These are phyloP conservation scores for Chiloscyllium punctatum DNA, from an alignment of 2,797 vertebrate genomes.

Conservation along the genomic window DNA sequence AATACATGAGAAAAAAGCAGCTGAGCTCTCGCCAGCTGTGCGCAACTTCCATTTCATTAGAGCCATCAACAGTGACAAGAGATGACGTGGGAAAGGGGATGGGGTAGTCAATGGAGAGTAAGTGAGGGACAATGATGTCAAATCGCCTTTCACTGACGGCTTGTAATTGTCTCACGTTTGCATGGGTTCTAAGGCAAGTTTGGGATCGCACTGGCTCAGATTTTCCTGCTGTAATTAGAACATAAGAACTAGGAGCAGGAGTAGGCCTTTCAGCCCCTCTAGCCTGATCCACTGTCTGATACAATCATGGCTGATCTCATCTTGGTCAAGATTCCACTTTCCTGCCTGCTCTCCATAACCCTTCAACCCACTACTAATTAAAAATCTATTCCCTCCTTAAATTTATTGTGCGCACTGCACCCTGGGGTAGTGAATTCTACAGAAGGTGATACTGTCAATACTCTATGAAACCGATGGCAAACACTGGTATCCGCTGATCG, in stretches of 20 bases:
- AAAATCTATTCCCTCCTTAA: too few species aligned
- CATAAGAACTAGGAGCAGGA: too few species aligned
- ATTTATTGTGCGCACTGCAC: too few species aligned
- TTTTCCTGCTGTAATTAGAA: neutral
- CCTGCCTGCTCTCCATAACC: too few species aligned
- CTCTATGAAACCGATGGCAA: neutral
- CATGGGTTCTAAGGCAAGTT: neutral
- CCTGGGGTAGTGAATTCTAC: too few species aligned
- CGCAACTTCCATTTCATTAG: neutral
- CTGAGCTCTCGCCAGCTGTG: neutral
- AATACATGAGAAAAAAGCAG: neutral
- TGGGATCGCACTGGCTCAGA: neutral
- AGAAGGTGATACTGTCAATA: neutral
- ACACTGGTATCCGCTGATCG: too few species aligned
- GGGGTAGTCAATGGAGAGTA: neutral
- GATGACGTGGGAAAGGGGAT: neutral
- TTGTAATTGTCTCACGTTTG: neutral
- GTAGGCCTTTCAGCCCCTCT: too few species aligned
- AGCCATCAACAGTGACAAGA: neutral
- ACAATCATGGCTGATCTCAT: too few species aligned
- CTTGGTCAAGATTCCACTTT: too few species aligned
- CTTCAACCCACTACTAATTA: too few species aligned
- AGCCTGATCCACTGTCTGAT: too few species aligned
- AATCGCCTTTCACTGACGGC: neutral
- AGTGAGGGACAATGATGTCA: neutral